Evolutionary conservation across 2,888 invertebrate species (phyloP).

Genomic region (Tenodera sinensis): DNA sequence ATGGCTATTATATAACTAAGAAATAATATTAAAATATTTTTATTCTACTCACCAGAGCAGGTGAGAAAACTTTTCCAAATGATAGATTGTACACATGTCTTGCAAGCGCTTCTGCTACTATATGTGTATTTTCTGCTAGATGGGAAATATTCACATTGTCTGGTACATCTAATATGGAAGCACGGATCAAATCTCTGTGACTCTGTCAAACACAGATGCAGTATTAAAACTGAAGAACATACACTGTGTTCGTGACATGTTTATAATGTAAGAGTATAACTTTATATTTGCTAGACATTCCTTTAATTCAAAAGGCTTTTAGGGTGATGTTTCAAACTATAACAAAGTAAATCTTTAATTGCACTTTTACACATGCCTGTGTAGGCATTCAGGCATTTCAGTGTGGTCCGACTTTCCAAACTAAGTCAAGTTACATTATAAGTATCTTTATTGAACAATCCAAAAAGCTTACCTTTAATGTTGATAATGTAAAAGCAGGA

Average conservation of each 20-base stretch:
- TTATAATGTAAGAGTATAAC: too few relatives aligned
- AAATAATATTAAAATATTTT: conserved; percentile 19
- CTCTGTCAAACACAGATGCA: conserved; percentile 46
- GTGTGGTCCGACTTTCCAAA: not conserved
- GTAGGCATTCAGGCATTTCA: too few relatives aligned
- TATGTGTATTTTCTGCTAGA: conserved; percentile 64
- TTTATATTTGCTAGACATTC: too few relatives aligned
- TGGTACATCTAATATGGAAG: conserved; percentile 61
- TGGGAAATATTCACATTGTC: conserved; percentile 55
- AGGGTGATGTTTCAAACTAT: too few relatives aligned
- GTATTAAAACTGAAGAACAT: not conserved
- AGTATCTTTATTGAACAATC: not conserved
- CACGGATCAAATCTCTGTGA: conserved; percentile 57
- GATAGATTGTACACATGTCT: conserved; percentile 74
- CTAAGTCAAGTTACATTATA: not conserved
- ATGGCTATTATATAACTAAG: not conserved
- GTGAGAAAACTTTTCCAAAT: conserved; percentile 44
- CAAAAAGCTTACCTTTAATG: conserved; percentile 52
- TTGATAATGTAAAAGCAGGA: conserved; percentile 88
- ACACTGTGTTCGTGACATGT: too few relatives aligned
- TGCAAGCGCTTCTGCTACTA: conserved; percentile 80
- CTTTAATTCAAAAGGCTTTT: too few relatives aligned
- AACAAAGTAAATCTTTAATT: too few relatives aligned
- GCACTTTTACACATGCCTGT: too few relatives aligned
- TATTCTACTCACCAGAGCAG: conserved; percentile 43